phyloP scores from a whole-genome alignment of 2,113 vertebrate genomes.

The Zingel zingel region DNA sequence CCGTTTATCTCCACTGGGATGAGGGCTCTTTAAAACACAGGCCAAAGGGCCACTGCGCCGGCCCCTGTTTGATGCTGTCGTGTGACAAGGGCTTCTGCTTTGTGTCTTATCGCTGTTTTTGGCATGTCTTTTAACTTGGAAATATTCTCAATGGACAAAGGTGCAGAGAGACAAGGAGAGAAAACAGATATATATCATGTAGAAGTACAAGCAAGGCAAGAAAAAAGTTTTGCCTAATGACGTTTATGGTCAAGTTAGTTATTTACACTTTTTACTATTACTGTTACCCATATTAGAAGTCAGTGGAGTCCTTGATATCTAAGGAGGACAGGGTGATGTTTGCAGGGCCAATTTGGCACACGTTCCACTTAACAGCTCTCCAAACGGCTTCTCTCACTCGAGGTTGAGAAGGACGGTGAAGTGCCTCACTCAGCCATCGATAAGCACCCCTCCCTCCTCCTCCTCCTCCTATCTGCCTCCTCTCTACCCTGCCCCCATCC shows the following conservation, averaged over 20 bases:
- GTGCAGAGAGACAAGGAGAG: neutral
- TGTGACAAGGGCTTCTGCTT: constrained; percentile 70
- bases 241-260: constrained; percentile 6
- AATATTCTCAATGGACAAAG: constrained; percentile 41
- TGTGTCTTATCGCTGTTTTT: constrained; percentile 73
- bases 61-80: constrained; percentile 68
- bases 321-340: constrained; percentile 30
- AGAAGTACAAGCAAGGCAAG: neutral
- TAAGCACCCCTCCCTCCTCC: constrained; percentile 48
- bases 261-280: neutral
- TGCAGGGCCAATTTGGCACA: constrained; percentile 62
- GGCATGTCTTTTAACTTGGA: constrained; percentile 72
- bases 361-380: constrained; percentile 77
- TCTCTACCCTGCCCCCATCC: constrained; percentile 39
- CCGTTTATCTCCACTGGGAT: constrained; percentile 70
- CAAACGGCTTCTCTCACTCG: constrained; percentile 67
- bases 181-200: neutral
- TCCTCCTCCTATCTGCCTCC: constrained; percentile 32
- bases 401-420: constrained; percentile 61
- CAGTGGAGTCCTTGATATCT: constrained; percentile 18
- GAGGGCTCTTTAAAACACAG: constrained; percentile 65
- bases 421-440: constrained; percentile 64
- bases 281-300: neutral
- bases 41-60: constrained; percentile 65
- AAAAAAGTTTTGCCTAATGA: neutral